Base-by-base conservation (phyloP, 2,113 vertebrate genomes). In the Uria lomvia region DNA sequence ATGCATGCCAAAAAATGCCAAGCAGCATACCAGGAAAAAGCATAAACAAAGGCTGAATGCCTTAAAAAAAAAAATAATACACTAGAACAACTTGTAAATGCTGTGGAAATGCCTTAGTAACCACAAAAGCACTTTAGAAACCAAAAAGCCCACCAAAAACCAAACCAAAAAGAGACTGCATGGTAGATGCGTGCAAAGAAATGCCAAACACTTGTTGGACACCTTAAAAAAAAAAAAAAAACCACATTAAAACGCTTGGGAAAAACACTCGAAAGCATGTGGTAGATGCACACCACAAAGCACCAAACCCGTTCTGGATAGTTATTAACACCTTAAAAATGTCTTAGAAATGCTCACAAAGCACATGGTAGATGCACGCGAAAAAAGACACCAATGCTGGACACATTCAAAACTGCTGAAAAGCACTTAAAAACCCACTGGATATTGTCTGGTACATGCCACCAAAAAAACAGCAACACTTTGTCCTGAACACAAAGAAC, bases 361-460 rank as follows among this genome's bases (percentile, higher is more conserved):
- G 15, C 9, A 59, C 2, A 1, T 3, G n/a, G 30, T 1, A 55
- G 12, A 23, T 40, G 18, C 15, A 42, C 4, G 6, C 4, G 13
- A 68, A 88, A 88, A 63, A 38, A 34, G 9, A 63, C 9, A 7
- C 7, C 38, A 70, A 38, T 21, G 16, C 7, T 67, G 34, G 47
- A 67, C 7, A n/a, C 8, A 36, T 9, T 8, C 27, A 56, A 59
- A 67, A 43, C 9, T 8, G 5, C 5, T 73, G 32, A 32, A 88
- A 89, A 89, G 47, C 0, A 0, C 19, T 49, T 71, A 24, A 79
- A 75, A 71, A 27, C 3, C 11, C 30, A 38, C 27, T 38, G 36
- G 38, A 18, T 55, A 26, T 23, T 30, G 6, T 72, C 15, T 9
- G 4, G 14, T 10, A 7, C 4, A 42, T 0, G 5, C 15, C 4